These are phyloP conservation scores for human (Homo sapiens) DNA, from an alignment of 2,113 vertebrate species.

Conservation along the genomic window DNA sequence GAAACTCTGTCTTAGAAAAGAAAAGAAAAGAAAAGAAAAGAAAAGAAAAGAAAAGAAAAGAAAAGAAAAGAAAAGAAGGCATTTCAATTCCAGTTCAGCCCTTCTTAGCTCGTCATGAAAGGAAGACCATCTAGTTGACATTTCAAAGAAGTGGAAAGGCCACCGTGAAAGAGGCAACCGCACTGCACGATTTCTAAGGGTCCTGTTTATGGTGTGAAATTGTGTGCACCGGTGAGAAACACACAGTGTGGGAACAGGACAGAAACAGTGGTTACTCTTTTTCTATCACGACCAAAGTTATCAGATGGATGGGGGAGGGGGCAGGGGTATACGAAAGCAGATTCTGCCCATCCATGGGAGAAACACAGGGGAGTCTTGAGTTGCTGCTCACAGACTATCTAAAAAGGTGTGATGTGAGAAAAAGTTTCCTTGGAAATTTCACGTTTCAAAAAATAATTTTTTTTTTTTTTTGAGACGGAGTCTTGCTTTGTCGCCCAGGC, in stretches of 20 bases:
- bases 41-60: no score
- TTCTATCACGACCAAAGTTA: not conserved
- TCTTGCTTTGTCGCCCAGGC: no score
- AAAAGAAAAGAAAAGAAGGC: no score
- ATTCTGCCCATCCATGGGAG: not conserved
- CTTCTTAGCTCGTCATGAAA: not conserved
- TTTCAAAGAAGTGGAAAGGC: not conserved
- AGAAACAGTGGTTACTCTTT: not conserved
- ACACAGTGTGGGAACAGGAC: fast-evolving
- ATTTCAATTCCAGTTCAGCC: not conserved
- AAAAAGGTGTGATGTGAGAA: not conserved
- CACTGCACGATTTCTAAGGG: not conserved
- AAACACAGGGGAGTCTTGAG: not conserved
- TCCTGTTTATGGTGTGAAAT: not conserved
- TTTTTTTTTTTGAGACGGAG: no score
- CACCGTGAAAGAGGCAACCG: not conserved
- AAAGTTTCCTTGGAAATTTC: not conserved
- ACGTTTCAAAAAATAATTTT: slow-evolving; percentile 10
- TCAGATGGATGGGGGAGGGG: not conserved
- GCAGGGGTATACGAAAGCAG: fast-evolving
- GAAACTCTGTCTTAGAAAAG: no score
- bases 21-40: no score
- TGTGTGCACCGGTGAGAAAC: not conserved
- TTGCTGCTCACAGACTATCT: not conserved
- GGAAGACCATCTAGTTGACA: not conserved